These are phyloP conservation scores for Brachypodius melanocephalos DNA, from an alignment of 2,113 vertebrate genomes.

Conservation along the genomic window DNA sequence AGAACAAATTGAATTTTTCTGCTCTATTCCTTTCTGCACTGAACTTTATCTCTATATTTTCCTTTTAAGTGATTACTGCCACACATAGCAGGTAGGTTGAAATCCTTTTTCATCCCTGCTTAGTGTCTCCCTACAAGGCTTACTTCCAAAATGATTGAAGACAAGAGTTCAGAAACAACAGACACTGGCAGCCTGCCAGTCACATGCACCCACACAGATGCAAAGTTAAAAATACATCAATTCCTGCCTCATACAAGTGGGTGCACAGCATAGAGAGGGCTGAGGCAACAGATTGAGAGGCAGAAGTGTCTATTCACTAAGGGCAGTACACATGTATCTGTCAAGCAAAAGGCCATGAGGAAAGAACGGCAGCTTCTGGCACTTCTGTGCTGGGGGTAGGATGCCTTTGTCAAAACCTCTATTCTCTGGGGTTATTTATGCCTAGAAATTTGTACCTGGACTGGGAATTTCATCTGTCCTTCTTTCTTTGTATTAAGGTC, in stretches of 20 bases:
- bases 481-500: not conserved
- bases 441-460: not conserved
- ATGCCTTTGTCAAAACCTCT: not conserved
- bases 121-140: slow-evolving; percentile 20
- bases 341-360: slow-evolving; percentile 22
- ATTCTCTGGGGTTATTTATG: not conserved
- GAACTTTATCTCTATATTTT: not conserved
- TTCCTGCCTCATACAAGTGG: slow-evolving; percentile 43
- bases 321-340: slow-evolving; percentile 45
- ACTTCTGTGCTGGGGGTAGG: not conserved
- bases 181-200: slow-evolving; percentile 51
- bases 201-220: slow-evolving; percentile 61
- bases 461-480: not conserved
- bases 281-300: slow-evolving; percentile 47
- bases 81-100: slow-evolving; percentile 49
- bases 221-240: slow-evolving; percentile 65
- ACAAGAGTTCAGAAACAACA: slow-evolving; percentile 52
- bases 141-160: slow-evolving; percentile 60
- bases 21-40: not conserved
- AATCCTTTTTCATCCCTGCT: slow-evolving; percentile 55
- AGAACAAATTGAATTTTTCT: slow-evolving; percentile 13
- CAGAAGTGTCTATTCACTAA: slow-evolving; percentile 37
- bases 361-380: not conserved
- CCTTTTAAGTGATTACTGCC: slow-evolving; percentile 29
- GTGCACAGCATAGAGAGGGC: slow-evolving; percentile 24